A percentile compares a stretch with the other conserved stretches of the same genome.
phyloP scores from a whole-genome alignment of 2,797 vertebrate genomes.

The Margarornis squamiger region DNA sequence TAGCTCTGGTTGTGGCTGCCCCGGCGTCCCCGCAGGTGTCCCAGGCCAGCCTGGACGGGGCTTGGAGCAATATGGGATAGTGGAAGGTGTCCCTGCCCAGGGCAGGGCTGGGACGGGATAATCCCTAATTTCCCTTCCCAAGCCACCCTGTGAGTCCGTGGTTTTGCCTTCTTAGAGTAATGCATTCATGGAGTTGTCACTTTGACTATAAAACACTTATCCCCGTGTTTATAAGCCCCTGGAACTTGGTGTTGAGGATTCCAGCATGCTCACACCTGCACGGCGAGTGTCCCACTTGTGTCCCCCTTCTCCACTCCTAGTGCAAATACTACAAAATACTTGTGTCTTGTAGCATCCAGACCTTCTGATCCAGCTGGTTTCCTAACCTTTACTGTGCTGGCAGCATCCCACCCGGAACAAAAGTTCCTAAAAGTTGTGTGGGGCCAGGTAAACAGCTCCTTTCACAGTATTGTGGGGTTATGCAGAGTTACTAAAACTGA shows the following conservation, averaged over 20 bases:
- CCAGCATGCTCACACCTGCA: fast-evolving
- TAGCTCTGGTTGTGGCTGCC: no score
- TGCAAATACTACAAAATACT: neutral
- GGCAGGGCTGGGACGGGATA: neutral
- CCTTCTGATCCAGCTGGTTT: neutral
- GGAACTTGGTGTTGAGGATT: no score
- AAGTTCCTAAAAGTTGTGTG: slow-evolving; percentile 16
- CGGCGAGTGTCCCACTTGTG: neutral
- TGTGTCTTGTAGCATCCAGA: slow-evolving; percentile 2
- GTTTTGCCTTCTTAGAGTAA: no score
- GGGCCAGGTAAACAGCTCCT: slow-evolving; percentile 21
- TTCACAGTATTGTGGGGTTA: slow-evolving; percentile 30
- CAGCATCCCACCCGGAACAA: neutral
- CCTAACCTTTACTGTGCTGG: neutral
- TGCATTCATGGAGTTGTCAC: no score
- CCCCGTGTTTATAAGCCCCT: fast-evolving
- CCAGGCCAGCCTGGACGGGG: no score
- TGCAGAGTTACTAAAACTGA: neutral
- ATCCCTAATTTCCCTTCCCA: neutral
- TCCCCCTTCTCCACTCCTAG: fast-evolving
- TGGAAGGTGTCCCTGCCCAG: neutral
- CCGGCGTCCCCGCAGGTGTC: no score
- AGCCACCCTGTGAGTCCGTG: neutral
- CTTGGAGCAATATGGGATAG: neutral
- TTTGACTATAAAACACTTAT: no score